Evolutionary conservation across 2,797 vertebrate genomes (phyloP).

Genomic region (Oceanodroma leucorhoa): DNA sequence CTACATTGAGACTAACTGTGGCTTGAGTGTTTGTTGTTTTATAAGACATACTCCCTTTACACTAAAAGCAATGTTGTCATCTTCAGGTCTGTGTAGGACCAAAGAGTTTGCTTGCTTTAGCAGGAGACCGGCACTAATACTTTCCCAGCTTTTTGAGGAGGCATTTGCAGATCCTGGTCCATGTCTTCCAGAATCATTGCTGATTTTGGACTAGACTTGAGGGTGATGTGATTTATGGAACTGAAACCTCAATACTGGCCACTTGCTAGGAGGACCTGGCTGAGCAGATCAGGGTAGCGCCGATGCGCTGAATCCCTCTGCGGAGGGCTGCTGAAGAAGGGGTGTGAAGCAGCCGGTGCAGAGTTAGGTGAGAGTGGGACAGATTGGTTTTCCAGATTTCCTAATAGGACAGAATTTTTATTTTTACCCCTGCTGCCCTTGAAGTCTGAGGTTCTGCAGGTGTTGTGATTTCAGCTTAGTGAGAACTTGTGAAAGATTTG

Average conservation of each 20-base stretch:
- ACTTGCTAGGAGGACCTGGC: not conserved
- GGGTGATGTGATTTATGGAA: not conserved
- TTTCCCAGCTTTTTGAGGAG: not conserved
- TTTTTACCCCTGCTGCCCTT: not conserved
- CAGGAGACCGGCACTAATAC: not conserved
- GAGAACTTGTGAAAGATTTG: not conserved
- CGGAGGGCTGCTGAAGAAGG: not conserved
- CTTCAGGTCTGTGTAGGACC: not conserved
- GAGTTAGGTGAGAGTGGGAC: not conserved
- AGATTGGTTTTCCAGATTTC: not conserved
- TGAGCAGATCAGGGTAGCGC: not conserved
- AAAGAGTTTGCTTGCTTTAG: not conserved
- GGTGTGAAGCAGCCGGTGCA: not conserved
- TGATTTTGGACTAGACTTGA: not conserved
- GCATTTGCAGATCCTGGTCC: not conserved
- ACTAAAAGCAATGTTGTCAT: not conserved
- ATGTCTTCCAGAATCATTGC: not conserved
- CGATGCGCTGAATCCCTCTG: not conserved
- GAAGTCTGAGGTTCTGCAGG: not conserved
- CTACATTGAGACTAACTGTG: not conserved
- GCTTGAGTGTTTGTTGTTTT: too few relatives aligned
- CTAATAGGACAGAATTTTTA: not conserved
- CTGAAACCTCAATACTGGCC: not conserved
- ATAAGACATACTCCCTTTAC: not conserved
- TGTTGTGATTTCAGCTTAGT: not conserved